Evolutionary conservation across 2,113 vertebrate species (phyloP).

Genomic region (Zapornia atra): DNA sequence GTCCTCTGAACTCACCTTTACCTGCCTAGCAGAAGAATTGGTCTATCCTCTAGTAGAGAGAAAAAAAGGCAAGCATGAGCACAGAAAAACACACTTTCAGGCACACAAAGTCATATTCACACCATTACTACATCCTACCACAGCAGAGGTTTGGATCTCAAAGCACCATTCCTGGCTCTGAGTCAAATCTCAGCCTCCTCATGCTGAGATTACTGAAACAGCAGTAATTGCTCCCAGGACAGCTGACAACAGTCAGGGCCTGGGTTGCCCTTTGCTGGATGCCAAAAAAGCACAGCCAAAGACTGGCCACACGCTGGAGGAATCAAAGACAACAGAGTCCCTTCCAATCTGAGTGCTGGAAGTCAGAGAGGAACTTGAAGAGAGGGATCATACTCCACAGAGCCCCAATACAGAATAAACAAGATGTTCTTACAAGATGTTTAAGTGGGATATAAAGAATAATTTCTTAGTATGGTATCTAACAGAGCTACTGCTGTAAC

Average conservation of each 20-base stretch:
- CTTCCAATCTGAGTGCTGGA: not conserved
- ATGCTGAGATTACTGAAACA: not conserved
- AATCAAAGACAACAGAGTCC: not conserved
- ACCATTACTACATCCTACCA: not conserved
- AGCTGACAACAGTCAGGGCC: not conserved
- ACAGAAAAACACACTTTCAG: not conserved
- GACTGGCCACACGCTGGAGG: not conserved
- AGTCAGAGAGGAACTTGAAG: not conserved
- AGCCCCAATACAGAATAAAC: not conserved
- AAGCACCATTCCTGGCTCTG: not conserved
- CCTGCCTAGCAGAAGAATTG: not conserved
- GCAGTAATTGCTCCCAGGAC: not conserved
- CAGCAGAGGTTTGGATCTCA: not conserved
- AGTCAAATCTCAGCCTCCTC: not conserved
- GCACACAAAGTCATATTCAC: accelerated
- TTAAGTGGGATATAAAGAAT: not conserved
- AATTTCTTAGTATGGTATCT: not conserved
- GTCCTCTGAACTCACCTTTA: not conserved
- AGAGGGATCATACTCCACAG: not conserved
- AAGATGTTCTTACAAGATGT: not conserved
- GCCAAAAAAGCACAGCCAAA: not conserved
- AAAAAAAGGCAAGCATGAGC: not conserved
- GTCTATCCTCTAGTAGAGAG: not conserved
- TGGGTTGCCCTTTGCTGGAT: not conserved
- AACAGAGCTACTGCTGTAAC: accelerated